Conservation (phyloP, 2,113 vertebrate species). For the Cricetomys ansorgei region DNA sequence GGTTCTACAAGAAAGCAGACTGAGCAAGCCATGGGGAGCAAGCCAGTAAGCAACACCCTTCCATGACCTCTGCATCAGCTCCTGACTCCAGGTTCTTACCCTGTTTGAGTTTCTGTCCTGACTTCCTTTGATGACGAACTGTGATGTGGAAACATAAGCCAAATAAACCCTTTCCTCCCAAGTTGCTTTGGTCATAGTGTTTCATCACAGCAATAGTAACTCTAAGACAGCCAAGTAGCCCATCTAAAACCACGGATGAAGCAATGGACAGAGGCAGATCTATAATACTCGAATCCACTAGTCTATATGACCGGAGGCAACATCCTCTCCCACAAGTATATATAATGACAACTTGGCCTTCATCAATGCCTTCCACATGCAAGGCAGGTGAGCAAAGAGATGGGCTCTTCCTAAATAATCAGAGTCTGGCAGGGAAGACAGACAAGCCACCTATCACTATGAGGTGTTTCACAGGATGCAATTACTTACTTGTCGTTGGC, state of each 20-base stretch:
- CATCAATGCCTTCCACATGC: not conserved
- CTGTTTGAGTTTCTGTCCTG: not conserved
- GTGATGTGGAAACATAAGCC: not conserved
- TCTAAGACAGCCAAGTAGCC: not conserved
- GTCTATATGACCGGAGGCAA: not conserved
- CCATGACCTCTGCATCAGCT: not conserved
- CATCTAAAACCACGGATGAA: not conserved
- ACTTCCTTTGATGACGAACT: not conserved
- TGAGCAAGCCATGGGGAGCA: not conserved
- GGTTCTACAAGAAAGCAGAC: not conserved
- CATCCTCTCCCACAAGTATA: not conserved
- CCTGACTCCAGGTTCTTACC: not conserved
- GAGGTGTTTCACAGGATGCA: not conserved
- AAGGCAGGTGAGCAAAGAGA: not conserved
- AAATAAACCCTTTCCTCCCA: not conserved
- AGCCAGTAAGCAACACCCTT: not conserved
- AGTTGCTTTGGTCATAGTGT: not conserved
- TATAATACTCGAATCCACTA: fast-evolving
- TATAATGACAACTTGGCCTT: not conserved
- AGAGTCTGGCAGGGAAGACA: not conserved
- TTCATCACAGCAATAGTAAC: not conserved
- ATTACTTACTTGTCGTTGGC: not conserved
- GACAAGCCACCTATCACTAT: too few relatives aligned
- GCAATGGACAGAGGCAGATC: not conserved
- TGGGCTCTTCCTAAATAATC: not conserved